Percentiles rank a stretch among this genome's conserved stretches.
Conservation (phyloP, 2,888 invertebrate genomes). For the Serripes groenlandicus region DNA sequence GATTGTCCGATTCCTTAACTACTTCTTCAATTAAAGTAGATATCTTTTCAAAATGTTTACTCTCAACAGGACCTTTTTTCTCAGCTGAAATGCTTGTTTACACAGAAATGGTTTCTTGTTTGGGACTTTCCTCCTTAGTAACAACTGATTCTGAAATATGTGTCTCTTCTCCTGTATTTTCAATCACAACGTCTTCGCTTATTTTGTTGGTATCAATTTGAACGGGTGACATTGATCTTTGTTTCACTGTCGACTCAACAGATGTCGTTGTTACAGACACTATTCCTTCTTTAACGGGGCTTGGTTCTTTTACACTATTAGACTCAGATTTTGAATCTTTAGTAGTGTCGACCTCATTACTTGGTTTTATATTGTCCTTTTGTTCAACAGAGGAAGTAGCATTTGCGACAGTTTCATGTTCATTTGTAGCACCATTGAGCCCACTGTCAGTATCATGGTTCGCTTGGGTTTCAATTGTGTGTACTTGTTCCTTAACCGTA, state of each 20-base stretch:
- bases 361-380: background rate
- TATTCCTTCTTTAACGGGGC: background rate
- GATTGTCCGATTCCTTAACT: too few relatives aligned
- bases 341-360: background rate
- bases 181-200: too few relatives aligned
- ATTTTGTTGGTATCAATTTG: background rate
- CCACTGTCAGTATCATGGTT: constrained; percentile 36
- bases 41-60: too few relatives aligned
- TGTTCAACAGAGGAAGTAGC: background rate
- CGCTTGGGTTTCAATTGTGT: constrained; percentile 49
- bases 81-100: too few relatives aligned
- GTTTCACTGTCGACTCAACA: background rate
- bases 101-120: background rate
- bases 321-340: background rate
- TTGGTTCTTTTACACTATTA: background rate
- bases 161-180: too few relatives aligned
- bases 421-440: background rate
- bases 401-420: background rate
- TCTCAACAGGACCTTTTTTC: background rate
- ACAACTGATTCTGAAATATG: too few relatives aligned
- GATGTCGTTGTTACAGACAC: background rate
- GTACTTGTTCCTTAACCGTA: constrained; percentile 52
- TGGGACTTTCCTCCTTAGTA: background rate
- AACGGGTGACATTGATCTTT: background rate
- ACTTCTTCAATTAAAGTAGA: too few relatives aligned